Percentiles rank a stretch among this genome's conserved stretches.
These are phyloP conservation scores for Dufourea novaeangliae DNA, from an alignment of 1,140 invertebrate genomes.

Conservation along the genomic window DNA sequence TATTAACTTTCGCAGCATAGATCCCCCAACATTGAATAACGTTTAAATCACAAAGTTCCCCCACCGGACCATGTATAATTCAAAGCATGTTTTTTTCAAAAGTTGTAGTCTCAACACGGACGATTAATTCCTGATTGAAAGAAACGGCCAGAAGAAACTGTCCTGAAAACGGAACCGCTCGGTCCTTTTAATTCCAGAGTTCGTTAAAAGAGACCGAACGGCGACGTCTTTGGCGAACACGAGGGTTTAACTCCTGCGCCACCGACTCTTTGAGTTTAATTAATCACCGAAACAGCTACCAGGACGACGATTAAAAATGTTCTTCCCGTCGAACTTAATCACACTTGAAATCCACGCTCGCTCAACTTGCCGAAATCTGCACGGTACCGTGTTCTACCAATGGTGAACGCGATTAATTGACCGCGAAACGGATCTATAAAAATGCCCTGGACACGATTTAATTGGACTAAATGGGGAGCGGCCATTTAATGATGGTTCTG, in stretches of 20 bases:
- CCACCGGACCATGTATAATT: no score
- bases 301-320: conserved; percentile 10
- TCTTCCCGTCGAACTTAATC: conserved; percentile 52
- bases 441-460: conserved; percentile 36
- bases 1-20: no score
- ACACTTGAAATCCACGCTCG: conserved; percentile 52
- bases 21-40: no score
- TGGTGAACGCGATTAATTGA: conserved; percentile 43
- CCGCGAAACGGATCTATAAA: conserved; percentile 28
- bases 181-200: background rate
- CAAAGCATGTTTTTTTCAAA: background rate
- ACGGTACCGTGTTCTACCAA: background rate
- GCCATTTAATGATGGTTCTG: conserved; percentile 12
- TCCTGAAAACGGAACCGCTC: background rate
- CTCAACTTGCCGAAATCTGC: background rate
- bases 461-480: conserved; percentile 51
- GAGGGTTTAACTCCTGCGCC: conserved; percentile 50
- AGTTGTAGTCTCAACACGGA: background rate
- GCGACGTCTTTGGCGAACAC: conserved; percentile 63
- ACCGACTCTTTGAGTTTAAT: conserved; percentile 62
- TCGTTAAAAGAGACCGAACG: conserved; percentile 42
- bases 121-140: background rate
- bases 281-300: conserved; percentile 62
- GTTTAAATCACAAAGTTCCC: no score
- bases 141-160: conserved; percentile 16